Evolutionary conservation across 2,888 invertebrate genomes (phyloP), one percentile per base, ranked within the genome.

Genomic region (Folsomia manolachei): DNA sequence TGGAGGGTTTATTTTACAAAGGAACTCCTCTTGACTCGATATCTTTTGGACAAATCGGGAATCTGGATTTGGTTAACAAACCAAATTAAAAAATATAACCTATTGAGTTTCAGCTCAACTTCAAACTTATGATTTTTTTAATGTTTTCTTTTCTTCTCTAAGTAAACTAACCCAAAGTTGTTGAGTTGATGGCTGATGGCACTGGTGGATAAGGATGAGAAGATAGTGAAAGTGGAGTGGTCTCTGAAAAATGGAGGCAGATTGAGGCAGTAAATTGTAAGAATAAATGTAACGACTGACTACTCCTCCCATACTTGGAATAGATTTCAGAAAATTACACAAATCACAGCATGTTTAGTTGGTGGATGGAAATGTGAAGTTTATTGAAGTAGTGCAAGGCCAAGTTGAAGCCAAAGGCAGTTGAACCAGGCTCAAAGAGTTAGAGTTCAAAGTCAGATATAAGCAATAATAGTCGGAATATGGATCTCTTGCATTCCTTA

Each of bases 1-100:
- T 67, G 9, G 24, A 67, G 67, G 67, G 67, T 56, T 56, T 56
- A 21, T 56, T 14, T n/a, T n/a, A n/a, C n/a, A n/a, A n/a, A n/a
- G n/a, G n/a, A n/a, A n/a, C n/a, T n/a, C n/a, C n/a, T n/a, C n/a
- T n/a, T n/a, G n/a, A n/a, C n/a, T 56, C 4, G 56, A 56, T 56
- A 56, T 76, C 74, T 76, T 73, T 76, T 64, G 0, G 66, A 60
- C 60, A n/a, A 66, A 76, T 76, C 76, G 73, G 74, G 73, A 76
- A 76, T 76, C 74, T 69, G 71, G 74, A 74, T 70, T 74, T 74
- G 61, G 64, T 63, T 11, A 70, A 52, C 26, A 27, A 63, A 70
- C 39, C 25, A 51, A 51, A 70, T 62, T 62, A 62, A 62, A 23
- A 24, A 23, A 21, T 7, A 24, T 24, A 62, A 7, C n/a, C 26